Base-by-base conservation (phyloP, 2,797 vertebrate species). In the Gambelia wislizenii region DNA sequence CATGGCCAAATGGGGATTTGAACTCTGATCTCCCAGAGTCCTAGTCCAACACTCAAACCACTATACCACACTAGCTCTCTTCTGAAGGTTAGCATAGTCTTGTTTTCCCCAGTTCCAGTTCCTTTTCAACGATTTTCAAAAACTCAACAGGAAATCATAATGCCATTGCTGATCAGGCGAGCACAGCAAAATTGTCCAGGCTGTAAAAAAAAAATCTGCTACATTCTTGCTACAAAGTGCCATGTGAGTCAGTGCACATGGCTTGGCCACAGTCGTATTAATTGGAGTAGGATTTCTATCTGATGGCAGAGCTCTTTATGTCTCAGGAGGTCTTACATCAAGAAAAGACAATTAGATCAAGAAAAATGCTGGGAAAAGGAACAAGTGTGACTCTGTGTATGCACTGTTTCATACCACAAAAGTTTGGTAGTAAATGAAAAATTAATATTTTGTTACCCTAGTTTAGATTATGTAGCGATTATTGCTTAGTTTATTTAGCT, bases 71-170 rank as follows among this genome's bases (percentile, higher is more conserved):
- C 56, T 56, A 16, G 54, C 16, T 59, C 20, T 22, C 56, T 22
- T 59, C 20, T 59, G 54, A 54, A 13, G 12, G 2, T 54, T 54
- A 54, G 16, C 54, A 18, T 3, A 54, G 54, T 54, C 54, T 20
- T 20, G 2, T 22, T 49, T 49, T 20, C 16, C 52, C 44, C 36
- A 52, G 47, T 69, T 47, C 6, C 33, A 78, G 16, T 30, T 2
- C 22, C 30, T 33, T 49, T 22, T 39, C n/a, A 86, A 4, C 3
- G 4, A 18, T 49, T 86, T 83, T 86, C 33, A 64, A 64, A 86
- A 78, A 86, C 47, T 52, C 7, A 39, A 78, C 33, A 86, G 9
- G 49, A 86, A 78, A 86, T 74, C 6, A 64, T 52, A 86, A 36
- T 64, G 47, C n/a, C 13, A 67, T 16, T 67, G n/a, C n/a, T 69